Evolutionary conservation across 2,888 invertebrate genomes (phyloP).

Genomic region (Kuschelorhynchus macadamiae): DNA sequence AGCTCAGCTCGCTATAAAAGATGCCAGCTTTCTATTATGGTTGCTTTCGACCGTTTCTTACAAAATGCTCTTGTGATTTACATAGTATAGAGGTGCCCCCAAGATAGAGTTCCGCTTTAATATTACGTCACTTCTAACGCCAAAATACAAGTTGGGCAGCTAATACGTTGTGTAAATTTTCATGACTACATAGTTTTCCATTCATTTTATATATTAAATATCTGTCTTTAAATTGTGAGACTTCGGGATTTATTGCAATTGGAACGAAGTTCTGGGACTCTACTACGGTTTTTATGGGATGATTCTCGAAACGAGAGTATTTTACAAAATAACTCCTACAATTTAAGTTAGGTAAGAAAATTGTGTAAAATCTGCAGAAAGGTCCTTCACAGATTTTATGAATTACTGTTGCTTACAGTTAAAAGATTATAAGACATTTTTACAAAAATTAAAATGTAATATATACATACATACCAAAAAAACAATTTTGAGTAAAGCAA

Average conservation of each 20-base stretch:
- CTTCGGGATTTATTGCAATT: not conserved
- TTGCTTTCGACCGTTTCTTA: constrained; percentile 23
- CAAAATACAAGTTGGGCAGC: constrained; percentile 46
- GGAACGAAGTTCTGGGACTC: too few species aligned
- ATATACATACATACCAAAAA: too few species aligned
- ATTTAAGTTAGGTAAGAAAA: too few species aligned
- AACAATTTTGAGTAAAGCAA: too few species aligned
- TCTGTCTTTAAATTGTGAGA: constrained; percentile 10
- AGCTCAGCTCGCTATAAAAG: constrained; percentile 1
- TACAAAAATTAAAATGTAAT: too few species aligned
- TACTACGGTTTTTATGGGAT: constrained; percentile 27
- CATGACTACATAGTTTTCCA: constrained; percentile 41
- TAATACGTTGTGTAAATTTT: constrained; percentile 48
- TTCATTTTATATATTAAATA: constrained; percentile 42
- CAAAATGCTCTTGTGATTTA: constrained; percentile 37
- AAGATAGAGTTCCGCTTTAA: constrained; percentile 31
- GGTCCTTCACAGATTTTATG: too few species aligned
- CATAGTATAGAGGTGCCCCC: constrained; percentile 32
- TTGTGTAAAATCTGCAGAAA: too few species aligned
- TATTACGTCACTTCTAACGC: constrained; percentile 45
- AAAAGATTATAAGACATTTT: too few species aligned
- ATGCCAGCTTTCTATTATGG: constrained; percentile 36
- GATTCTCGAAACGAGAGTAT: too few species aligned
- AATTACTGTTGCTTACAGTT: too few species aligned
- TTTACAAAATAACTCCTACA: too few species aligned